Evolutionary conservation across 2,888 invertebrate species (phyloP), one percentile per base, ranked within the genome.

Genomic region (Spodoptera littoralis): DNA sequence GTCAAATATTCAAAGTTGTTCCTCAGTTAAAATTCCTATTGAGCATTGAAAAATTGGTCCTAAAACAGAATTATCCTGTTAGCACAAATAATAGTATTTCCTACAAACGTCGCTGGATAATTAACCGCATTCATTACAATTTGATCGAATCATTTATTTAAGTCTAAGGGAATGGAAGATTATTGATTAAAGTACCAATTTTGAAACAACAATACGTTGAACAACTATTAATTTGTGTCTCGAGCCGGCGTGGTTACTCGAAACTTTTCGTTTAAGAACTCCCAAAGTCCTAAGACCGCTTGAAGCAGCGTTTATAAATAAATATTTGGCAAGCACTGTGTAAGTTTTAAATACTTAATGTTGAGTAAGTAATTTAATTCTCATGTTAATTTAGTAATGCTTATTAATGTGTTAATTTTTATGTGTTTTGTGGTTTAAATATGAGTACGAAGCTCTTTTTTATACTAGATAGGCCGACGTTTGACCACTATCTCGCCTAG

Each of bases 161-260:
- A 27, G 27, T 36, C 36, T 8, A 6, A 36, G 6, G 36, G 36
- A 36, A 36, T 36, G 6, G 36, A 36, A 36, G 36, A 36, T 54
- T 74, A 36, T 47, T 52, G 44, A 49, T 60, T 49, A 62, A 65
- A 53, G 53, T 36, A 36, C 36, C 5, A 36, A 54, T 50, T 55
- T 60, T 47, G 22, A 9, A 53, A 22, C 11, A 22, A 70, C 56
- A 57, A 46, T 54, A 54, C 53, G 53, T 64, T 43, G 45, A 70
- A 72, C 59, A 55, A 70, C 60, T 76, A 60, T 72, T 72, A 59
- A 72, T 65, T 73, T 71, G 61, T 50, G 45, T 47, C 49, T 18
- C 45, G 50, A 61, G 58, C 18, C 50, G 30, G 45, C 58, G 59
- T 57, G 54, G 60, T 60, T 56, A 22, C 41, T 18, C 42, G 48